phyloP scores from a whole-genome alignment of 2,113 vertebrate species.

The Phocoena sinus region DNA sequence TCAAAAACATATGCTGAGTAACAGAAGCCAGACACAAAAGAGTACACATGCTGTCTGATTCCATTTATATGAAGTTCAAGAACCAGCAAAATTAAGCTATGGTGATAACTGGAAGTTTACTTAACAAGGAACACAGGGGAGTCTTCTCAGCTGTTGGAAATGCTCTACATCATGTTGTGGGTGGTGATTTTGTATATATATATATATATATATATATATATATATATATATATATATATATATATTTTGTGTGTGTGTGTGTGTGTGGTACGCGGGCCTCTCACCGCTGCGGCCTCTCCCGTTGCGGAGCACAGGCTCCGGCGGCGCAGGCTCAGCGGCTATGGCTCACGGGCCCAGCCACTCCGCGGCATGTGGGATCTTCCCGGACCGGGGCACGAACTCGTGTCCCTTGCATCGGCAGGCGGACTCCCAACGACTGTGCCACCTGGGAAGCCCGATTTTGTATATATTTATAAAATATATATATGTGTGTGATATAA shows the following conservation, averaged over 20 bases:
- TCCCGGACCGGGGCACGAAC: no score
- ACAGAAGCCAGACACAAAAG: not conserved
- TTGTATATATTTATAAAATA: not conserved
- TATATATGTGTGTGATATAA: not conserved
- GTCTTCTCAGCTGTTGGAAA: not conserved
- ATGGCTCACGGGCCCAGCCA: no score
- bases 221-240: not conserved
- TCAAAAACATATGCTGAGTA: not conserved
- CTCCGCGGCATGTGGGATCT: no score
- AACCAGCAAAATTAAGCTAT: not conserved
- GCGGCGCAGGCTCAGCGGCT: no score
- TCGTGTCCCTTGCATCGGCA: no score
- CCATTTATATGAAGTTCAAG: constrained; percentile 7
- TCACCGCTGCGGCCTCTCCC: no score
- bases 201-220: not conserved
- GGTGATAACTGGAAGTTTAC: not conserved
- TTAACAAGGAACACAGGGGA: not conserved
- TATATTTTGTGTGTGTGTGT: not conserved
- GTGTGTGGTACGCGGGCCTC: no score
- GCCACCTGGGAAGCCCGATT: not conserved
- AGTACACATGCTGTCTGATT: not conserved
- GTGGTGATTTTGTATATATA: not conserved
- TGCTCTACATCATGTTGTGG: not conserved
- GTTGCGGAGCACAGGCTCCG: no score
- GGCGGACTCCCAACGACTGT: no score